These are phyloP conservation scores for Cirrhinus molitorella DNA, from an alignment of 2,797 vertebrate genomes.

Conservation along the genomic window DNA sequence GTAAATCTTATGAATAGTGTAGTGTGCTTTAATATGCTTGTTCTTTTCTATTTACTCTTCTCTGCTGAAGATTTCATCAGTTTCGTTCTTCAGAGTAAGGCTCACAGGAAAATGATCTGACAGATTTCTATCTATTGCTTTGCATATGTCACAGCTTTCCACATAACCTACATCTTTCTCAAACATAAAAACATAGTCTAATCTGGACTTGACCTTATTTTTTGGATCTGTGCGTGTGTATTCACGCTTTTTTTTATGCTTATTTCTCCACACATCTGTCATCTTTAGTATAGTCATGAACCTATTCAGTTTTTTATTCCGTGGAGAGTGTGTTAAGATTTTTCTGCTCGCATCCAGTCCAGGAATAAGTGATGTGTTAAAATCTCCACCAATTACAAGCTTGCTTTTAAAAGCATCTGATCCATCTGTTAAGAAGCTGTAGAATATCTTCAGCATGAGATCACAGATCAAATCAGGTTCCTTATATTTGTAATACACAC, in stretches of 20 bases:
- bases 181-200: conserved; percentile 6
- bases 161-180: fast-evolving
- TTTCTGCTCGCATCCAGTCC: fast-evolving
- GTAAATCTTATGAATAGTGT: no score
- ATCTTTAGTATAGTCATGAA: fast-evolving
- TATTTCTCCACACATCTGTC: not conserved
- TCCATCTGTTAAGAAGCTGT: fast-evolving
- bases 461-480: fast-evolving
- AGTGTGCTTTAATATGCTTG: no score
- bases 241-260: fast-evolving
- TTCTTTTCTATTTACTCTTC: no score
- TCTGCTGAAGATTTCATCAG: no score
- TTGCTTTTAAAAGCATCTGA: not conserved
- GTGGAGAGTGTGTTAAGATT: fast-evolving
- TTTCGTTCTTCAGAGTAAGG: no score
- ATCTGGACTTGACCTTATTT: not conserved
- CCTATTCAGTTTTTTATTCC: fast-evolving
- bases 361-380: not conserved
- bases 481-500: not conserved
- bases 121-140: no score
- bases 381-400: not conserved
- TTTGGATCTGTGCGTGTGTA: not conserved
- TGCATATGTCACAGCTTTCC: no score
- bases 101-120: no score
- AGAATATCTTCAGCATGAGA: not conserved